Conservation (phyloP, 2,113 vertebrate genomes). For the Austrofundulus limnaeus region DNA sequence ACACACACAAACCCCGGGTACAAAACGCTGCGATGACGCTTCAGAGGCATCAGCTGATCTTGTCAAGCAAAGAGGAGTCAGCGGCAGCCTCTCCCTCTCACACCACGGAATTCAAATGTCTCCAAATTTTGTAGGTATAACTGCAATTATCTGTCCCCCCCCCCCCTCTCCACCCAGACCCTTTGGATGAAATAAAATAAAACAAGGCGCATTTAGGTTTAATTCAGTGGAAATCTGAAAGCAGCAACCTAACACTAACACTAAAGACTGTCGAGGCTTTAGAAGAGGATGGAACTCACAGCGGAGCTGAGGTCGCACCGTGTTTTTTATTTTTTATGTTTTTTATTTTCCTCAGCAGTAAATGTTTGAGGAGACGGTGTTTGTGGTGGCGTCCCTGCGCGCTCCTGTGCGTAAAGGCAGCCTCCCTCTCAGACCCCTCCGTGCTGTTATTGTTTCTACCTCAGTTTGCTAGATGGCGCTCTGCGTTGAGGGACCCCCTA, state of each 20-base stretch:
- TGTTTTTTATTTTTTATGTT: too few relatives aligned
- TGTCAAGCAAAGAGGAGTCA: too few relatives aligned
- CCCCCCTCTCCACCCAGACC: too few relatives aligned
- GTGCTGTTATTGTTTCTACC: constrained; percentile 80
- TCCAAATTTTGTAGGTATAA: too few relatives aligned
- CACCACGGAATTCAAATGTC: too few relatives aligned
- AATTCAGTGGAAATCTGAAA: constrained; percentile 5
- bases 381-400: constrained; percentile 50
- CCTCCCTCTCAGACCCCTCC: constrained; percentile 49
- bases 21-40: too few relatives aligned
- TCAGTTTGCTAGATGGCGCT: constrained; percentile 97
- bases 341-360: too few relatives aligned
- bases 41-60: too few relatives aligned
- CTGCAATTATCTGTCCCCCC: too few relatives aligned
- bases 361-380: constrained; percentile 32
- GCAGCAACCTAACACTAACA: not conserved
- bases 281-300: not conserved
- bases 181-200: too few relatives aligned
- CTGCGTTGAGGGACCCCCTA: constrained; percentile 83
- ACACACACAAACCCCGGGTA: too few relatives aligned
- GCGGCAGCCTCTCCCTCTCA: too few relatives aligned
- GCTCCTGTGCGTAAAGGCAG: constrained; percentile 56
- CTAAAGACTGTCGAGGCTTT: constrained; percentile 3
- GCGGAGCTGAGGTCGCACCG: not conserved
- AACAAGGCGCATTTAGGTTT: constrained; percentile 28